These are phyloP conservation scores for Antennarius striatus DNA, from an alignment of 2,113 vertebrate genomes.

Conservation along the genomic window DNA sequence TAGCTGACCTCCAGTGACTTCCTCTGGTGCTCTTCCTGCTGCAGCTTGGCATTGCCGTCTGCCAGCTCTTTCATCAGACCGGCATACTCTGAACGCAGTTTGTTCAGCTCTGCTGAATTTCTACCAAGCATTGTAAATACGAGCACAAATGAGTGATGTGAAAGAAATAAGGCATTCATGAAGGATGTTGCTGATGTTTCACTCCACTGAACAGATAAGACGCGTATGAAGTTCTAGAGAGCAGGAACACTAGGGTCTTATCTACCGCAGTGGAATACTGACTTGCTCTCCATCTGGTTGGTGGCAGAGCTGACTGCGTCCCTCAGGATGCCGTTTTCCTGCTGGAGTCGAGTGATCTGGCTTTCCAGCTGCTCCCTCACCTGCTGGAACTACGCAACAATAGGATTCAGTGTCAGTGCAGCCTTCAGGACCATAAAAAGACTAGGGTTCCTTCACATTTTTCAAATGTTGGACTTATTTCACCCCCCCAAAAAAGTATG, in stretches of 20 bases:
- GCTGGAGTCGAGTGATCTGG: constrained; percentile 92
- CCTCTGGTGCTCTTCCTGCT: constrained; percentile 95
- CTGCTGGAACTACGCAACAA: constrained; percentile 86
- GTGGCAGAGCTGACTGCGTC: constrained; percentile 97
- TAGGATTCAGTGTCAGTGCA: background rate
- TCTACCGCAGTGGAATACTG: constrained; percentile 62
- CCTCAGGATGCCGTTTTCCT: constrained; percentile 95
- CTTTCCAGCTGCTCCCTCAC: constrained; percentile 92
- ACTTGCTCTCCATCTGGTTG: constrained; percentile 98
- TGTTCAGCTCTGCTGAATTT: constrained; percentile 93
- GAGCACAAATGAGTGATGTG: background rate
- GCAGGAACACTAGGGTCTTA: background rate
- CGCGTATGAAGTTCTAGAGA: background rate
- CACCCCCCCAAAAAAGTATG: background rate
- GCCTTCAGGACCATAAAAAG: background rate
- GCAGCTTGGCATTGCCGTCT: constrained; percentile 88
- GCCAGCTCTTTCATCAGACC: constrained; percentile 90
- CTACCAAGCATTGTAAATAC: constrained; percentile 66
- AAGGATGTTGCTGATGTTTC: background rate
- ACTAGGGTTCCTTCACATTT: background rate
- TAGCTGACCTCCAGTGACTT: constrained; percentile 91
- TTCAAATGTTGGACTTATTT: background rate
- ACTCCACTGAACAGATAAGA: constrained; percentile 1
- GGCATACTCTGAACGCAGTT: constrained; percentile 89
- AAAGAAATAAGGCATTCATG: constrained; percentile 7